Conservation (phyloP, 1,140 invertebrate species). For the Papilio glaucus region DNA sequence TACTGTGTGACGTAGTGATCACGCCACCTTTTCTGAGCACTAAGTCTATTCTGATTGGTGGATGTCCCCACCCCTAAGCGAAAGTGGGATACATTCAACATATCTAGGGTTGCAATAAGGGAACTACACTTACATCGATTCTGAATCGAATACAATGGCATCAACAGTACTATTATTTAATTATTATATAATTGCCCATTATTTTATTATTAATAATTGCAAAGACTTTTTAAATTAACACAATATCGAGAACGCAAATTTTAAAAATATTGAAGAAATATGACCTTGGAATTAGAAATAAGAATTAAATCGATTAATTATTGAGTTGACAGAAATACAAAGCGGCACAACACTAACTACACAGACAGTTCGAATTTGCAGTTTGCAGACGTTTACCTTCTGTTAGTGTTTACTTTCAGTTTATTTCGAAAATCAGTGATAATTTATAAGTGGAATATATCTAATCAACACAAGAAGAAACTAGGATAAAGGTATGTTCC, state of each 20-base stretch:
- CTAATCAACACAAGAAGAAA: slow-evolving; percentile 43
- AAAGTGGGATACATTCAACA: slow-evolving; percentile 73
- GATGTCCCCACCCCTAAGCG: slow-evolving; percentile 62
- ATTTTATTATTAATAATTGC: not conserved
- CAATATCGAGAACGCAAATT: not conserved
- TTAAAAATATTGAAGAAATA: not conserved
- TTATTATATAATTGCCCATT: not conserved
- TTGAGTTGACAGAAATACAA: slow-evolving; percentile 50
- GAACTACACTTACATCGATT: slow-evolving; percentile 42
- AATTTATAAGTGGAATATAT: slow-evolving; percentile 76
- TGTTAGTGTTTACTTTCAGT: slow-evolving; percentile 71
- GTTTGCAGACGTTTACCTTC: slow-evolving; percentile 63
- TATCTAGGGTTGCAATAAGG: slow-evolving; percentile 60
- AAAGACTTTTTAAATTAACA: not conserved
- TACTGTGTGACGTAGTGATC: slow-evolving; percentile 76
- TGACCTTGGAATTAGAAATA: not conserved
- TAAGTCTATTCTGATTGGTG: slow-evolving; percentile 68
- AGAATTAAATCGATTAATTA: slow-evolving; percentile 38
- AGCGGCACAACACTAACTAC: slow-evolving; percentile 49
- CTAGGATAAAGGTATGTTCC: slow-evolving; percentile 56
- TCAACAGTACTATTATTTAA: not conserved
- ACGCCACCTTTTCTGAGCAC: slow-evolving; percentile 75
- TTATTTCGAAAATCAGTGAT: slow-evolving; percentile 73
- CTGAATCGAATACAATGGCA: slow-evolving; percentile 26
- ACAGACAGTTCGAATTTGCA: slow-evolving; percentile 55